These are phyloP conservation scores for Meloidogyne chitwoodi DNA, from an alignment of 1,140 invertebrate species.

Conservation along the genomic window DNA sequence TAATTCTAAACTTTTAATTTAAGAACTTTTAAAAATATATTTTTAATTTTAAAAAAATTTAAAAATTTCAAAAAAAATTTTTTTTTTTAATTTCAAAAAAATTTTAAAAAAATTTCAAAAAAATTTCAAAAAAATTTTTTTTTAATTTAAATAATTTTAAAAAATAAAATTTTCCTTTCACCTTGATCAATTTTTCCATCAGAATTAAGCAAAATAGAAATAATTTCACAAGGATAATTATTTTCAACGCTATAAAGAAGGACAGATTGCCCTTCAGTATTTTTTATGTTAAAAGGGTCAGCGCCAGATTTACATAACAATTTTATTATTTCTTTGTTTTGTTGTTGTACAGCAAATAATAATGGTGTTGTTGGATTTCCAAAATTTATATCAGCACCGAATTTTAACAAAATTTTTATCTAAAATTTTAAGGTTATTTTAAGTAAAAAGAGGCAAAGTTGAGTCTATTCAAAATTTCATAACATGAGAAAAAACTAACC, in stretches of 20 bases:
- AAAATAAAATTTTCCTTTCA: neutral
- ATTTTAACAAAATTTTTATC: conserved; percentile 74
- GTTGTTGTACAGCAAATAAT: conserved; percentile 64
- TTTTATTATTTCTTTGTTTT: conserved; percentile 80
- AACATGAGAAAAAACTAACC: too few species aligned
- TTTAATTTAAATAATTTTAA: too few species aligned
- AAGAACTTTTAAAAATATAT: too few species aligned
- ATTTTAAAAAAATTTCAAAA: too few species aligned
- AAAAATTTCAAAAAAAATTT: neutral
- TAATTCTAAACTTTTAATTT: too few species aligned
- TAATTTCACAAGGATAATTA: conserved; percentile 50
- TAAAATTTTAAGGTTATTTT: neutral
- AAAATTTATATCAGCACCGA: conserved; percentile 81
- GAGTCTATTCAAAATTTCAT: too few species aligned
- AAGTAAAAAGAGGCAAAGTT: neutral
- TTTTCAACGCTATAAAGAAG: conserved; percentile 78
- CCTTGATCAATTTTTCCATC: neutral
- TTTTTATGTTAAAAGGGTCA: conserved; percentile 64
- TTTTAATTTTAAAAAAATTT: too few species aligned
- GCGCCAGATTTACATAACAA: conserved; percentile 71
- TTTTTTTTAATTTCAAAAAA: too few species aligned
- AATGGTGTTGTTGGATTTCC: conserved; percentile 63
- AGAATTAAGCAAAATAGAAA: conserved; percentile 28
- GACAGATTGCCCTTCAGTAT: conserved; percentile 79
- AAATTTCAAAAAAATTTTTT: neutral